Evolutionary conservation across 53 echinoderm and acorn worm genomes (phyloP).

Genomic region (Hippasteria phrygiana): DNA sequence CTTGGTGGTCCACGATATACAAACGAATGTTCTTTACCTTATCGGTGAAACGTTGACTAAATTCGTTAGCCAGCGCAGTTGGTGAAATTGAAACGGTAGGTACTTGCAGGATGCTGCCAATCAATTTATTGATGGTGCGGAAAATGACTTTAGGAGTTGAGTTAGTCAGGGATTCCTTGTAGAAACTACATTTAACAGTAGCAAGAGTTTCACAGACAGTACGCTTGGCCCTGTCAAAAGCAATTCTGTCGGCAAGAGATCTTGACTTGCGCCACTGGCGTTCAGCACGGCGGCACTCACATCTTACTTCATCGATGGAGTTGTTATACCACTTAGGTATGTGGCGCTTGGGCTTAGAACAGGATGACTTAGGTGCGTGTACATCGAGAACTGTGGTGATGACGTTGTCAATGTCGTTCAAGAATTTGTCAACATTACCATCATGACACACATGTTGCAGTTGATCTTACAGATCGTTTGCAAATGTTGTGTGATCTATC

Average conservation of each 20-base stretch:
- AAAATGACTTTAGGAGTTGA: background rate
- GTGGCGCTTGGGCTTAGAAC: too few relatives aligned
- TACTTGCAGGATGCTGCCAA: background rate
- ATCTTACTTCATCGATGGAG: constrained; percentile 14
- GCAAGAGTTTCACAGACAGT: constrained; percentile 2
- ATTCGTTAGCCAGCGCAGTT: constrained; percentile 9
- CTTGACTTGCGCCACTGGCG: constrained; percentile 42
- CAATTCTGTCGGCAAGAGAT: background rate
- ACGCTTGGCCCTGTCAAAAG: background rate
- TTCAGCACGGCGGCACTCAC: constrained; percentile 20
- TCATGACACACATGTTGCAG: too few relatives aligned
- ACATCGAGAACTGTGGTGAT: too few relatives aligned
- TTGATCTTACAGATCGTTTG: too few relatives aligned
- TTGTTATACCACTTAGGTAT: too few relatives aligned
- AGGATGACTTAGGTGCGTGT: too few relatives aligned
- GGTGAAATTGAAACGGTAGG: background rate
- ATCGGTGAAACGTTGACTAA: constrained; percentile 6
- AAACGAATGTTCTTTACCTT: background rate
- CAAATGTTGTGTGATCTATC: too few relatives aligned
- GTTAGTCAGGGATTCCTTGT: constrained; percentile 5
- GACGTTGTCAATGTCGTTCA: too few relatives aligned
- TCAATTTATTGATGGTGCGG: constrained; percentile 9
- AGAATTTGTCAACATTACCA: too few relatives aligned
- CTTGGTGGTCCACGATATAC: background rate
- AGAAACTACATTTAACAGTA: constrained; percentile 10